Evolutionary conservation across 2,797 vertebrate species (phyloP), one percentile per base, ranked within the genome.

Genomic region (Etheostoma perlongum): DNA sequence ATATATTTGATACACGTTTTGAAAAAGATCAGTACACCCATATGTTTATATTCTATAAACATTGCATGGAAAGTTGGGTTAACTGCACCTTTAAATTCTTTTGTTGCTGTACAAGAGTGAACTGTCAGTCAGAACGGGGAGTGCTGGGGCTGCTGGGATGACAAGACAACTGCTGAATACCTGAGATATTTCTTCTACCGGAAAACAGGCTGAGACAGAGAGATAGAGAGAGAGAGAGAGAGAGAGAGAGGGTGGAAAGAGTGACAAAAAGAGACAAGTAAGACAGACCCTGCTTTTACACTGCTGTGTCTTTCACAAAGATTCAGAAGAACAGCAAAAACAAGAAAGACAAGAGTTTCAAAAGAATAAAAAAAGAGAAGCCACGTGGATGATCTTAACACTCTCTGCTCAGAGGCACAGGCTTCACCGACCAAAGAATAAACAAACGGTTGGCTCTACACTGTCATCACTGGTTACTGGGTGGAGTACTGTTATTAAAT

Each of bases 401-500:
- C 64, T 61, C 55, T 44, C 33, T 52, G 52, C 49, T 63, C 63
- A 46, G 58, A 61, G 82, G 65, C 72, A 8, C 53, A 55, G 67
- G 11, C 63, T 76, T 76, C 70, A 88, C 44, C 57, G 36, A 76
- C 82, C 75, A 33, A 60, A 86, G 88, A 79, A 74, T 86, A 92
- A 93, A 91, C 89, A 93, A 85, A 83, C 54, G 76, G 63, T 25
- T 19, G 46, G 57, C 42, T 61, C 77, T 75, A 84, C 83, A 67
- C 91, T 92, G 92, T 93, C 91, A 93, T 91, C 90, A 87, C 90
- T 86, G 91, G 88, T 91, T 89, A 85, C 90, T 92, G 92, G 93
- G 93, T 92, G 92, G 91, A 94, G 92, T 48, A 85, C 91, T 93
- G 92, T 89, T 87, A 94, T 93, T 93, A 93, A 88, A 88, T 87